These are phyloP conservation scores for Ecliptopera silaceata DNA, from an alignment of 2,888 invertebrate species.

Conservation along the genomic window DNA sequence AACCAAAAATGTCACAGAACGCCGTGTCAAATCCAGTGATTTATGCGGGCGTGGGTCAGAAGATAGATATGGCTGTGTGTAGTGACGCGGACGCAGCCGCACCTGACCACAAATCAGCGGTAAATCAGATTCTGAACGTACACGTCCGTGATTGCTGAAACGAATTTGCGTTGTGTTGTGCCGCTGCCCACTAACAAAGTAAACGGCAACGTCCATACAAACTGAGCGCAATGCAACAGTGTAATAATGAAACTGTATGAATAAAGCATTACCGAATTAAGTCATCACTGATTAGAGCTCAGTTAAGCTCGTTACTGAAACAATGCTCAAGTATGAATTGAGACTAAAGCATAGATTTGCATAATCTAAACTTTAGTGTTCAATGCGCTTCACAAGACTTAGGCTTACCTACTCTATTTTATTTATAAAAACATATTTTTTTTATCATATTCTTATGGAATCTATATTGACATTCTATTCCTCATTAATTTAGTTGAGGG, in stretches of 20 bases:
- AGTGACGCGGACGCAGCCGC: constrained; percentile 36
- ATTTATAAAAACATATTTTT: no score
- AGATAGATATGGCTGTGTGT: constrained; percentile 7
- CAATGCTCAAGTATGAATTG: no score
- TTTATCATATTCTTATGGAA: no score
- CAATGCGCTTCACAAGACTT: no score
- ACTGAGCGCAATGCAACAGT: neutral
- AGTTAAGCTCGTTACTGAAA: no score
- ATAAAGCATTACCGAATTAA: no score
- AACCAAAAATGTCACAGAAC: constrained; percentile 9
- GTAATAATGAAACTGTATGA: neutral
- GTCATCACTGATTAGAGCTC: no score
- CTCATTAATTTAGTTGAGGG: no score
- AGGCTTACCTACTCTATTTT: no score
- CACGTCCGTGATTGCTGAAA: constrained; percentile 72
- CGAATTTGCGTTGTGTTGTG: constrained; percentile 58
- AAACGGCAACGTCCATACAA: constrained; percentile 34
- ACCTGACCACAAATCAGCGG: constrained; percentile 75
- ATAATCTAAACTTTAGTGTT: no score
- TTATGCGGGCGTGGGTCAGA: constrained; percentile 27
- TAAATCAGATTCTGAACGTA: constrained; percentile 76
- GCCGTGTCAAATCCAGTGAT: constrained; percentile 21
- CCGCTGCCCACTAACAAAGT: constrained; percentile 56
- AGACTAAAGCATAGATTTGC: no score
- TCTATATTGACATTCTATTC: no score